These are phyloP conservation scores for Drosophila cognata DNA, from an alignment of 2,888 invertebrate species.

Conservation along the genomic window DNA sequence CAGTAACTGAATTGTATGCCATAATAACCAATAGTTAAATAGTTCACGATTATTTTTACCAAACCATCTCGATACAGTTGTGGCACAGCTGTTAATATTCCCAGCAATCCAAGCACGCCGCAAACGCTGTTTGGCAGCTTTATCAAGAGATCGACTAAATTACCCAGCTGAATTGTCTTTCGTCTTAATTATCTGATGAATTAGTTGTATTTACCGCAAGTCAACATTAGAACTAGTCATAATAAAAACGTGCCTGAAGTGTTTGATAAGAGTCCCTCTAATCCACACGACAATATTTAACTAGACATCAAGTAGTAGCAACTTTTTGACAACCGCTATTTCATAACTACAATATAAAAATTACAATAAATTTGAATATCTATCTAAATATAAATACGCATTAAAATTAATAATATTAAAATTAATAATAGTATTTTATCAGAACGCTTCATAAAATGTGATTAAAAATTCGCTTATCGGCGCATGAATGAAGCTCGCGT, in stretches of 20 bases:
- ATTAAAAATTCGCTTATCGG: neutral
- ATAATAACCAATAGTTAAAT: conserved; percentile 8
- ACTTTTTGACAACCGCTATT: conserved; percentile 3
- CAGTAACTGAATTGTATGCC: conserved; percentile 22
- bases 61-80: conserved; percentile 27
- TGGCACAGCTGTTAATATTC: conserved; percentile 50
- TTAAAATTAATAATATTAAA: too few species aligned
- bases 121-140: conserved; percentile 24
- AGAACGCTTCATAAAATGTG: neutral
- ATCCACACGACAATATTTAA: conserved; percentile 12
- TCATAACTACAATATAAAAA: neutral
- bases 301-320: neutral
- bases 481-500: neutral
- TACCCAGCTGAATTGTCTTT: conserved; percentile 8
- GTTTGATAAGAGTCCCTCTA: neutral
- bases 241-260: conserved; percentile 3
- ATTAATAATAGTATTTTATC: neutral
- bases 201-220: conserved; percentile 25
- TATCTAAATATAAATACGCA: too few species aligned
- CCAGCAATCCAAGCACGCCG: conserved; percentile 52
- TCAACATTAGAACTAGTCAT: conserved; percentile 10
- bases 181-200: conserved; percentile 15
- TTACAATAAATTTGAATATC: neutral
- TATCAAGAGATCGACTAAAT: conserved; percentile 35
- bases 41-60: neutral